Evolutionary conservation across 2,888 invertebrate genomes (phyloP), one percentile per base, ranked within the genome.

Genomic region (Lithophane socia): DNA sequence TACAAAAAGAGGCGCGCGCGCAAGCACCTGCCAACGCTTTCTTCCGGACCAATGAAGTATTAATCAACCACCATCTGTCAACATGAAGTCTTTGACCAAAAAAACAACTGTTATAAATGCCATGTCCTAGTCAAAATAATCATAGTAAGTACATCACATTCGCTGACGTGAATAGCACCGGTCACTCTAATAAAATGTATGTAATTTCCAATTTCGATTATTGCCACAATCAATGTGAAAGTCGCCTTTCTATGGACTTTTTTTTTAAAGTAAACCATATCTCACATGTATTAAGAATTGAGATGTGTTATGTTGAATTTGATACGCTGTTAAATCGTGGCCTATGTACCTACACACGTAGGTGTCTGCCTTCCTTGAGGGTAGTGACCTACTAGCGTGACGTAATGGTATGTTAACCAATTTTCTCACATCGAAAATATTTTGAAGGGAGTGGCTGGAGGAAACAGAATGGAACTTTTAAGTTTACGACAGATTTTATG

Each of bases 181-280:
- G 76, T 81, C 80, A 81, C 54, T 82, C 73, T 69, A 85, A 76
- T 84, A 68, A 77, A 79, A 80, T 79, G 81, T 74, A 78, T 80
- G 71, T 86, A 79, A 84, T 87, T 88, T 87, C 79, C 76, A 78
- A 88, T 86, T 86, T 85, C 76, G 79, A 82, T 87, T 83, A 87
- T 86, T 85, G 70, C 82, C 79, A 73, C 69, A 84, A 71, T 75
- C 73, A 80, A 83, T 75, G 92, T 88, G 92, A 92, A 92, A 92
- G 92, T 86, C 44, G 67, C 82, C 86, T 89, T 88, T 89, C 88
- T 87, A 85, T 77, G 65, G 73, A 82, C 64, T 82, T 87, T 86
- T 86, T 87, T 88, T 86, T 73, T 4, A 71, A 71, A 83, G 77
- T 76, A 81, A 76, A 83, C 83, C 78, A 81, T 85, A 80, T 79